Base-by-base conservation (phyloP, 2,888 invertebrate genomes). In the Bombylius major region DNA sequence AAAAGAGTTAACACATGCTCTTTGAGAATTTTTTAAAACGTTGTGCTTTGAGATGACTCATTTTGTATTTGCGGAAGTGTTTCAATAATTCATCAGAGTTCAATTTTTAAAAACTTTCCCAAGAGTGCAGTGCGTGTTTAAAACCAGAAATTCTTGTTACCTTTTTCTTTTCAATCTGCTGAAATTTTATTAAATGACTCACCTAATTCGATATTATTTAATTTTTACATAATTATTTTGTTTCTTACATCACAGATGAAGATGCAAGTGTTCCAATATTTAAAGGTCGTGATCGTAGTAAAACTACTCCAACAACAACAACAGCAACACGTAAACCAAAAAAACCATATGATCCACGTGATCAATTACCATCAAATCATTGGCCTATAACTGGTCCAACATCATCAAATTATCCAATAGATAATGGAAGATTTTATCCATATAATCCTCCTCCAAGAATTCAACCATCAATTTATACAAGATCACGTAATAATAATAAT, bases 241-340 rank as follows among this genome's bases (percentile, higher is more conserved):
- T 50, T 39, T 45, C 34, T 32, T 50, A 8, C 11, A 12, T n/a
- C 32, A 56, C 14, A 47, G 44, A 73, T 54, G 61, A 61, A 32
- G 62, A 65, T 60, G 72, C 73, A 23, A 73, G 72, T 61, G 72
- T 74, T 23, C 75, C 75, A 32, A 68, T 73, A 53, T 74, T 64
- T 56, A 72, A 72, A 55, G 75, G 74, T 5, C 67, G 69, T 34
- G 63, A 64, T 8, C 59, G 63, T 42, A 23, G 23, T 23, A 23
- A 23, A 23, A 23, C 23, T 23, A 23, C 23, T 3, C 23, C 23
- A 23, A 23, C 23, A 23, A 23, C 23, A 23, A 23, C 65, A 14
- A 51, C 52, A 6, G 59, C 66, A 5, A 69, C 66, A 34, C 65
- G 65, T 51, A 69, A 66, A 36, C 63, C 66, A 42, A 62, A 67